Percentiles rank a stretch among this genome's conserved stretches.
Conservation (phyloP, 2,888 invertebrate species). For the Monochamus alternatus region DNA sequence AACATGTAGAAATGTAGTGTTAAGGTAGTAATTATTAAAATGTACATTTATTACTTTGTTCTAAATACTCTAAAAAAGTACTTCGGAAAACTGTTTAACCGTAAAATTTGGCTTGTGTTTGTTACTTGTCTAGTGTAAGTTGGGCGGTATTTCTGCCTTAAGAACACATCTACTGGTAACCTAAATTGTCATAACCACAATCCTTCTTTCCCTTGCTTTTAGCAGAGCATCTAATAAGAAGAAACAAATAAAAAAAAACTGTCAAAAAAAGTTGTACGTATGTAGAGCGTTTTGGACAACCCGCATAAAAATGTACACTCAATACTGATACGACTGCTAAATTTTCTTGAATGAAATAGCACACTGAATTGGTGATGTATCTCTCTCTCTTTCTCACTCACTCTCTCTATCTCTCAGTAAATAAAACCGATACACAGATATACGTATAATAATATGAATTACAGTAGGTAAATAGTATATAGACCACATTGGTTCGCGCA, state of each 20-base stretch:
- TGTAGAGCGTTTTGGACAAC: conserved; percentile 64
- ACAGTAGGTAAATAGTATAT: conserved; percentile 53
- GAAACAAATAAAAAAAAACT: conserved; percentile 41
- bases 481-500: conserved; percentile 58
- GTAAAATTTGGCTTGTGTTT: not conserved
- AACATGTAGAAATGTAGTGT: too few species aligned
- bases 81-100: not conserved
- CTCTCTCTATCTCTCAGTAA: not conserved
- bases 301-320: conserved; percentile 63
- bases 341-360: conserved; percentile 47
- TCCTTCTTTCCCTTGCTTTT: conserved; percentile 59
- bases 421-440: conserved; percentile 40
- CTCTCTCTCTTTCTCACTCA: conserved; percentile 8
- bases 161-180: conserved; percentile 57
- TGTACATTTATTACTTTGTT: too few species aligned
- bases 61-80: too few species aligned
- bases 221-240: conserved; percentile 52
- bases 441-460: conserved; percentile 45
- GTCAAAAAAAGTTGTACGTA: conserved; percentile 56
- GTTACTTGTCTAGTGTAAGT: not conserved
- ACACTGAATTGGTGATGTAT: conserved; percentile 40
- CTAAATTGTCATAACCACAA: conserved; percentile 50
- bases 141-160: conserved; percentile 40
- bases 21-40: too few species aligned
- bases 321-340: conserved; percentile 64